Conservation (phyloP, 1,140 invertebrate species). For the Drosophila navojoa region DNA sequence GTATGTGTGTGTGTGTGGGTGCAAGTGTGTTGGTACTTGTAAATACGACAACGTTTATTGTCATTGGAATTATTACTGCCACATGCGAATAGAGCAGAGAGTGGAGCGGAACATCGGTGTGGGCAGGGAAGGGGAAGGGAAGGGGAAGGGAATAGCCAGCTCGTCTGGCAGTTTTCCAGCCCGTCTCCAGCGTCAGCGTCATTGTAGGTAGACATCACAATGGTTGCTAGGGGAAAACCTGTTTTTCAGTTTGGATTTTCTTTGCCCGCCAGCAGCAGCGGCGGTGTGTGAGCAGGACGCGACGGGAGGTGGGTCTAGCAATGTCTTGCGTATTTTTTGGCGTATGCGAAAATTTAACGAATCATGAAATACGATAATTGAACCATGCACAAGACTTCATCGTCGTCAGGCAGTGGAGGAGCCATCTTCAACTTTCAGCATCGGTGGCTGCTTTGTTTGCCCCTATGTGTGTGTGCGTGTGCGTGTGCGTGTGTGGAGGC, state of each 20-base stretch:
- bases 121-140: background rate
- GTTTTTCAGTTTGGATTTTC: constrained; percentile 69
- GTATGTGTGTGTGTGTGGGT: constrained; percentile 15
- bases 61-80: constrained; percentile 80
- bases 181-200: constrained; percentile 43
- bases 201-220: constrained; percentile 73
- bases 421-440: constrained; percentile 66
- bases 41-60: constrained; percentile 82
- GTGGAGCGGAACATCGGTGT: background rate
- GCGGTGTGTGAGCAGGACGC: no score
- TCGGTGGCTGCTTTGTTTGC: constrained; percentile 69
- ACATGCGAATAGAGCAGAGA: constrained; percentile 53
- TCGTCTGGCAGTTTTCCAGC: constrained; percentile 40
- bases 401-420: constrained; percentile 36
- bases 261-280: constrained; percentile 37
- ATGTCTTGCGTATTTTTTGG: constrained; percentile 75
- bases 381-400: constrained; percentile 81
- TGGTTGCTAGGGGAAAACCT: constrained; percentile 76
- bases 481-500: constrained; percentile 24
- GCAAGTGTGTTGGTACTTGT: constrained; percentile 61
- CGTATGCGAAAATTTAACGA: constrained; percentile 82
- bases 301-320: constrained; percentile 5
- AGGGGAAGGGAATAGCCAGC: constrained; percentile 15
- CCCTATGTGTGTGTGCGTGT: constrained; percentile 22
- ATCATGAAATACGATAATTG: constrained; percentile 83